Conservation (phyloP, 92 coral and sea anemone species). For the Actinernus sp. region DNA sequence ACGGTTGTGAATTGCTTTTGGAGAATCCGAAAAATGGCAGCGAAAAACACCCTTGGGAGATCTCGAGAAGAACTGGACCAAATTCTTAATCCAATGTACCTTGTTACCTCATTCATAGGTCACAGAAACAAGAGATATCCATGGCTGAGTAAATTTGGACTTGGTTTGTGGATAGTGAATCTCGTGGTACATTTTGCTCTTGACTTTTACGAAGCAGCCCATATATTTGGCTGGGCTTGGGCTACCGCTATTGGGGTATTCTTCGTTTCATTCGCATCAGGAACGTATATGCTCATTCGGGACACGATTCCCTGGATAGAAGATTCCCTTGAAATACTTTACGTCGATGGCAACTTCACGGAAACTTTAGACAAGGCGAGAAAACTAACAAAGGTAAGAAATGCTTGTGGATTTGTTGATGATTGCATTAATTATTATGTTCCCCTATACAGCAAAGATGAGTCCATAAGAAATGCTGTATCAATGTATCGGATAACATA, state of each 20-base stretch:
- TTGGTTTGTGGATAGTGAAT: conserved; percentile 75
- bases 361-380: conserved; percentile 83
- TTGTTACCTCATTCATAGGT: conserved; percentile 86
- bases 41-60: conserved; percentile 11
- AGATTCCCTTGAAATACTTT: conserved; percentile 79
- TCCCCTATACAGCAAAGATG: too few relatives aligned
- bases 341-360: conserved; percentile 82
- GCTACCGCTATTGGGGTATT: conserved; percentile 91
- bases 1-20: conserved; percentile 52
- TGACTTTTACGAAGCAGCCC: conserved; percentile 95
- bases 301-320: conserved; percentile 95
- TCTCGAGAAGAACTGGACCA: conserved; percentile 67
- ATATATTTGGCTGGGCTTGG: conserved; percentile 96
- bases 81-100: conserved; percentile 70
- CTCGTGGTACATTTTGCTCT: conserved; percentile 79
- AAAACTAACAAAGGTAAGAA: conserved; percentile 75
- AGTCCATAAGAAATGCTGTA: too few relatives aligned
- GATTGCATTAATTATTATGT: too few relatives aligned
- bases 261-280: conserved; percentile 80
- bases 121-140: conserved; percentile 78
- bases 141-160: conserved; percentile 58
- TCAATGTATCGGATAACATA: too few relatives aligned
- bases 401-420: neutral
- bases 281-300: conserved; percentile 65
- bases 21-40: conserved; percentile 66